Percentiles rank a stretch among this genome's conserved stretches.
Evolutionary conservation across 2,888 invertebrate species (phyloP).

Genomic region (Pandemis corylana): DNA sequence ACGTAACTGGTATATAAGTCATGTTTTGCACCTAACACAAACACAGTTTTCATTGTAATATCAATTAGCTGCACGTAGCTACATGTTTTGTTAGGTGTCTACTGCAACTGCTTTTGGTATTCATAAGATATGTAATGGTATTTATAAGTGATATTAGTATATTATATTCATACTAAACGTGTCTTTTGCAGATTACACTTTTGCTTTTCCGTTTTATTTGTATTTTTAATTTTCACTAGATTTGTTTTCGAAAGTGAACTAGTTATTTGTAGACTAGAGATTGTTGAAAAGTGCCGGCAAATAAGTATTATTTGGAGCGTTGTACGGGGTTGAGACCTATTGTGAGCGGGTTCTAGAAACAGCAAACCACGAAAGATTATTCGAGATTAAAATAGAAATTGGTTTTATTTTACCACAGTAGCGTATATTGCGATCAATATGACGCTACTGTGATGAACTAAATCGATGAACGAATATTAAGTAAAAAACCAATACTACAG

Average conservation of each 20-base stretch:
- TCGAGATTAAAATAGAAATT: background rate
- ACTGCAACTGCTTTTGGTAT: conserved; percentile 31
- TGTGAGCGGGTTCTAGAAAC: conserved; percentile 44
- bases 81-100: conserved; percentile 49
- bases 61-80: conserved; percentile 39
- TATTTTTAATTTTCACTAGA: conserved; percentile 26
- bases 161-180: conserved; percentile 38
- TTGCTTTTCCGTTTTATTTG: background rate
- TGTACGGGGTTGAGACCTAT: conserved; percentile 30
- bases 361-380: conserved; percentile 27
- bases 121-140: conserved; percentile 42
- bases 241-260: conserved; percentile 22
- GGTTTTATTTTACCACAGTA: background rate
- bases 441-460: no score
- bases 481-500: background rate
- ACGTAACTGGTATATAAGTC: conserved; percentile 6
- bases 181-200: background rate
- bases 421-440: background rate
- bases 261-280: conserved; percentile 28
- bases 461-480: no score
- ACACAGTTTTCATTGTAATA: conserved; percentile 27
- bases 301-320: conserved; percentile 44
- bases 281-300: conserved; percentile 33
- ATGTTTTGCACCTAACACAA: conserved; percentile 30
- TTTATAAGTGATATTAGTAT: conserved; percentile 44